phyloP scores from a whole-genome alignment of 2,888 invertebrate species.

The Conomelus anceps region DNA sequence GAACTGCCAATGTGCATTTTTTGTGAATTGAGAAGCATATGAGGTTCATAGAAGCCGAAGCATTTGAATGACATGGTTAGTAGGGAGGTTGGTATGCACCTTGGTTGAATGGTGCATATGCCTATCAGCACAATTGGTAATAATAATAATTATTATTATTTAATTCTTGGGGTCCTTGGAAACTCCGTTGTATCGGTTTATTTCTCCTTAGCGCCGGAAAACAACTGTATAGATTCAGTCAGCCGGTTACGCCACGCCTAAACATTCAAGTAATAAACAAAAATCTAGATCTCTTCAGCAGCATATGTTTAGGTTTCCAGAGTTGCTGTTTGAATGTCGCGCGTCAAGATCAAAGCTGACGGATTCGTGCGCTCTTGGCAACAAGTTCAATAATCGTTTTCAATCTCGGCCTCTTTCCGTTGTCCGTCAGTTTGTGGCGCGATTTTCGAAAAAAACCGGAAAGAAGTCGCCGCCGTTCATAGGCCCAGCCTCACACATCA shows the following conservation, averaged over 20 bases:
- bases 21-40: no score
- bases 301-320: not conserved
- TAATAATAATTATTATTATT: no score
- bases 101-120: no score
- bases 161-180: no score
- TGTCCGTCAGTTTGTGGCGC: not conserved
- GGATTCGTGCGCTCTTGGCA: not conserved
- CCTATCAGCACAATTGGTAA: no score
- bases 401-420: not conserved
- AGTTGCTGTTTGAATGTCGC: not conserved
- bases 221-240: not conserved
- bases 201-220: not conserved
- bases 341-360: not conserved
- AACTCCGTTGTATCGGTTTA: not conserved
- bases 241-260: not conserved
- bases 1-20: no score
- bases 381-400: slow-evolving; percentile 2
- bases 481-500: not conserved
- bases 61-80: no score
- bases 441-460: not conserved
- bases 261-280: not conserved
- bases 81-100: no score
- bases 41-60: no score
- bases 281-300: not conserved
- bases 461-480: not conserved